Evolutionary conservation across 2,113 vertebrate genomes (phyloP).

Genomic region (Lanius ludovicianus): DNA sequence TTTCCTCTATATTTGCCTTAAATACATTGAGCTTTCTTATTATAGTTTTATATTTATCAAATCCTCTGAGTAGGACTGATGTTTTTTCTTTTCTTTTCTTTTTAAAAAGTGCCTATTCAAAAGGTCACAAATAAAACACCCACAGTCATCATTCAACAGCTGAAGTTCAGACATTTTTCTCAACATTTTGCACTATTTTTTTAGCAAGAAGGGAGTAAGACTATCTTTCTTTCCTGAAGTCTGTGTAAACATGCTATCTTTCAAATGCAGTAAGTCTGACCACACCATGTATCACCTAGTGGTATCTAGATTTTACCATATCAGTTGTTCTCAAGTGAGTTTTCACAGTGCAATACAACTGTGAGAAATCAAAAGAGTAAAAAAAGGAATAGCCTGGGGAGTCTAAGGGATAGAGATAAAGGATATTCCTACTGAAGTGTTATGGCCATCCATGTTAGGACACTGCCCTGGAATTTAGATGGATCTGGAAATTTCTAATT

Average conservation of each 20-base stretch:
- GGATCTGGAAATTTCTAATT: neutral
- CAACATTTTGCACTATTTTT: neutral
- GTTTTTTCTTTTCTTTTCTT: neutral
- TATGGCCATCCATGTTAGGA: fast-evolving
- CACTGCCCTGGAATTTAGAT: neutral
- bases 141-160: neutral
- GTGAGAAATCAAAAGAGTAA: neutral
- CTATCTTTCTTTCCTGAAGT: neutral
- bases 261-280: neutral
- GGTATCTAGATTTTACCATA: neutral
- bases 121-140: neutral
- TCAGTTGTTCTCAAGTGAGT: neutral
- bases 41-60: neutral
- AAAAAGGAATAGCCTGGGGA: neutral
- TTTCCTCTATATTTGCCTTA: neutral
- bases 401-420: neutral
- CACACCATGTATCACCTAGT: neutral
- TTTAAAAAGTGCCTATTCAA: neutral
- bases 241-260: neutral
- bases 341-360: neutral
- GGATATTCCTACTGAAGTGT: neutral
- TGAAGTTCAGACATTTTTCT: neutral
- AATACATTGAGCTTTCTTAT: neutral
- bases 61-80: neutral
- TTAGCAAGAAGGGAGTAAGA: neutral